phyloP scores from a whole-genome alignment of 2,888 invertebrate species.

The Drosophila infuscata region DNA sequence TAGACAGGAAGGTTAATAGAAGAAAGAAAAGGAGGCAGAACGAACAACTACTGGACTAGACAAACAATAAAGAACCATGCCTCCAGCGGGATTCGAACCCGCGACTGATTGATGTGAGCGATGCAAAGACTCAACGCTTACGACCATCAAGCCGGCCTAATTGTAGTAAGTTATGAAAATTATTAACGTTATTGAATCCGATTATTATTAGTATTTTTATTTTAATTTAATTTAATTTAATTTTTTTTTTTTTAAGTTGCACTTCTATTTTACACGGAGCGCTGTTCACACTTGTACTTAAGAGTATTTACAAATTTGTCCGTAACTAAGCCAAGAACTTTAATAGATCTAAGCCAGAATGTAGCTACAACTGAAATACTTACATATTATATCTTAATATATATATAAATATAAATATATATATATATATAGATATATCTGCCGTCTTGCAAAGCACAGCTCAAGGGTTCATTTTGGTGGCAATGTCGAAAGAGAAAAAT shows the following conservation, averaged over 20 bases:
- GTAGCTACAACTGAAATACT: conserved; percentile 7
- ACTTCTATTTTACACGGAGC: conserved; percentile 13
- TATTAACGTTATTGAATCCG: conserved; percentile 1
- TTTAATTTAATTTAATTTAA: not conserved
- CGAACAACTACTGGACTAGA: no score
- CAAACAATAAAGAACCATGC: no score
- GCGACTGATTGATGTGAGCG: no score
- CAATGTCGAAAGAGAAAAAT: conserved; percentile 20
- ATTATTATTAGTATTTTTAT: conserved; percentile 15
- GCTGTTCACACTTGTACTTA: conserved; percentile 52
- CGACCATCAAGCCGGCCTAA: no score
- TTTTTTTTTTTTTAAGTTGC: conserved; percentile 5
- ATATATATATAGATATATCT: conserved; percentile 19
- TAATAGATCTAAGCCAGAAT: conserved; percentile 32
- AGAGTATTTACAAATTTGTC: conserved; percentile 45
- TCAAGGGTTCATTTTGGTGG: conserved; percentile 35
- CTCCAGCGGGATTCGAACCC: no score
- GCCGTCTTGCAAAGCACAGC: conserved; percentile 29
- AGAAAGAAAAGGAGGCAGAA: no score
- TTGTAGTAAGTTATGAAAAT: conserved; percentile 10
- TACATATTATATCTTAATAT: conserved; percentile 3
- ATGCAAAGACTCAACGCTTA: no score
- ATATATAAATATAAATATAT: conserved; percentile 6
- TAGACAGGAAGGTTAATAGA: no score
- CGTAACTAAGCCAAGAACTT: conserved; percentile 55